Conservation (phyloP, 1,140 invertebrate genomes). For the Drosophila repletoides region DNA sequence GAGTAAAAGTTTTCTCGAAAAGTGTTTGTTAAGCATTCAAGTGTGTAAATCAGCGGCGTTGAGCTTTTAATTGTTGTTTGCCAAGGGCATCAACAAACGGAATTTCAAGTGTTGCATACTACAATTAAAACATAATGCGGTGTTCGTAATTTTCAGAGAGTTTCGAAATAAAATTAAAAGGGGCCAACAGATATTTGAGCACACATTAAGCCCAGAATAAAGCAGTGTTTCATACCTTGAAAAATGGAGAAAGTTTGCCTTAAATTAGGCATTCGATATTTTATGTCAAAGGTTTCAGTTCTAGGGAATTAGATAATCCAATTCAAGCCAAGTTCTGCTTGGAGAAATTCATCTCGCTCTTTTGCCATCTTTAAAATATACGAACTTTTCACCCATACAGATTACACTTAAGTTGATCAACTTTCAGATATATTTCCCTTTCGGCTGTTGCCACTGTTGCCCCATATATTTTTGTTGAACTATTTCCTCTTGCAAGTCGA, state of each 20-base stretch:
- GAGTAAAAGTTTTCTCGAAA: constrained; percentile 51
- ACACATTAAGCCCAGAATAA: background rate
- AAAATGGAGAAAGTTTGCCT: no score
- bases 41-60: constrained; percentile 54
- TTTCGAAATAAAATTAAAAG: no score
- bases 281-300: no score
- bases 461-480: constrained; percentile 31
- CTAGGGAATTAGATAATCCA: no score
- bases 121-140: constrained; percentile 60
- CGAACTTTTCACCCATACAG: background rate
- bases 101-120: constrained; percentile 17
- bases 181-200: no score
- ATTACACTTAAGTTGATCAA: constrained; percentile 18
- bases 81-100: constrained; percentile 36
- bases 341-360: background rate
- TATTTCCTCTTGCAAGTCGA: constrained; percentile 25
- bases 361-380: background rate
- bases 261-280: no score
- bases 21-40: constrained; percentile 58
- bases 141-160: constrained; percentile 3
- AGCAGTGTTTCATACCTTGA: no score
- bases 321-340: no score
- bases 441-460: background rate
- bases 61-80: constrained; percentile 70
- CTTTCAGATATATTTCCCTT: background rate